phyloP scores from a whole-genome alignment of 2,797 vertebrate species.

The Ficedula albicollis region DNA sequence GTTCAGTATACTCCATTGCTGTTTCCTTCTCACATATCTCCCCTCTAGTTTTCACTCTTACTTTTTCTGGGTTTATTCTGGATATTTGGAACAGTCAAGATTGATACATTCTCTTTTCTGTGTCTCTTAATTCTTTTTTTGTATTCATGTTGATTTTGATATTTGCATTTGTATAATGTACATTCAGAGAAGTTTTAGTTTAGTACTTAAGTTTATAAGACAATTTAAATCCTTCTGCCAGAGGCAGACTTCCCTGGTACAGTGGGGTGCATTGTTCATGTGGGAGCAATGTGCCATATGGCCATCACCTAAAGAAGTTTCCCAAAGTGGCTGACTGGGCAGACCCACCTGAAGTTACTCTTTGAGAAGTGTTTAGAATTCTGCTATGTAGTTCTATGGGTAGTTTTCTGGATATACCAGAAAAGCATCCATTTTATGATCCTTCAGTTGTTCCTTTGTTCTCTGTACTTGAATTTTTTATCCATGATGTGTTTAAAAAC shows the following conservation, averaged over 20 bases:
- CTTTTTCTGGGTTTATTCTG: not conserved
- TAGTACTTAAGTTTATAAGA: not conserved
- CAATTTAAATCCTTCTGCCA: not conserved
- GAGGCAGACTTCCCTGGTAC: not conserved
- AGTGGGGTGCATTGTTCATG: not conserved
- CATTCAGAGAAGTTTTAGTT: not conserved
- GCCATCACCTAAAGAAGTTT: not conserved
- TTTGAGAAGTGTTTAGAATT: not conserved
- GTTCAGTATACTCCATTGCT: not conserved
- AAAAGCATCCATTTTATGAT: not conserved
- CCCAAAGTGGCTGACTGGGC: fast-evolving
- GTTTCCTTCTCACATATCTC: not conserved
- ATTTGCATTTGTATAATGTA: not conserved
- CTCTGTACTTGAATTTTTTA: not conserved
- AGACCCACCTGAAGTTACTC: not conserved
- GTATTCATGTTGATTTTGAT: not conserved
- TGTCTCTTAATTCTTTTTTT: not conserved
- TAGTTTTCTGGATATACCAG: not conserved
- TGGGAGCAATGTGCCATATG: not conserved
- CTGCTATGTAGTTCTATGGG: not conserved
- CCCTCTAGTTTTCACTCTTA: fast-evolving
- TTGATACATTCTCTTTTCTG: not conserved
- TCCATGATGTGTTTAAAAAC: not conserved
- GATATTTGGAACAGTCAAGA: not conserved
- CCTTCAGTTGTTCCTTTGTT: not conserved